Evolutionary conservation across 1,140 invertebrate genomes (phyloP).

Genomic region (Tetragonula clypearis): DNA sequence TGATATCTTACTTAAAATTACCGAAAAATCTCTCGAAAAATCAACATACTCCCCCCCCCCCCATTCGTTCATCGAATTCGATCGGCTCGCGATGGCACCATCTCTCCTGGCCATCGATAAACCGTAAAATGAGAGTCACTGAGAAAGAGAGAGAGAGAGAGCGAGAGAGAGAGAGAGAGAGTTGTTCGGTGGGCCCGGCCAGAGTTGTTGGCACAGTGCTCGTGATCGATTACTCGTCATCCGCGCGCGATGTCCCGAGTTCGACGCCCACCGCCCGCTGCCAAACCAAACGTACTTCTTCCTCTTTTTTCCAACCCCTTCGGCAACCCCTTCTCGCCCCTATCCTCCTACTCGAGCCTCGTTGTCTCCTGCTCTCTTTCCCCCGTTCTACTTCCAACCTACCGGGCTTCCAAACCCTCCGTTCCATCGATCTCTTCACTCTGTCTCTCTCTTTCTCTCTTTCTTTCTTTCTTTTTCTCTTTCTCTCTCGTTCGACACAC

Average conservation of each 20-base stretch:
- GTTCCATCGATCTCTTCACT: constrained; percentile 51
- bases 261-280: constrained; percentile 69
- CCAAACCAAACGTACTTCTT: constrained; percentile 74
- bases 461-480: not conserved
- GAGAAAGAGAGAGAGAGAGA: not conserved
- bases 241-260: constrained; percentile 73
- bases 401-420: not conserved
- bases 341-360: constrained; percentile 28
- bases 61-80: not conserved
- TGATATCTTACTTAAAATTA: too few species aligned
- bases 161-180: not conserved
- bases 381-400: constrained; percentile 29
- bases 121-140: constrained; percentile 68
- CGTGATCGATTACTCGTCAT: constrained; percentile 81
- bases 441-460: not conserved
- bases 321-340: constrained; percentile 21
- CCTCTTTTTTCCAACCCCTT: constrained; percentile 53
- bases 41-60: too few species aligned
- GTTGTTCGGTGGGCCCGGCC: constrained; percentile 54
- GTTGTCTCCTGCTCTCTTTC: constrained; percentile 48
- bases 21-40: too few species aligned
- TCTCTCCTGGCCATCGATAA: constrained; percentile 14
- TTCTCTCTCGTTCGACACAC: constrained; percentile 9
- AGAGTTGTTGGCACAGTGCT: constrained; percentile 76
- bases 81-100: not conserved